Percentiles rank a stretch among this genome's conserved stretches.
These are phyloP conservation scores for Magallana ariakensis DNA, from an alignment of 1,140 invertebrate genomes.

Conservation along the genomic window DNA sequence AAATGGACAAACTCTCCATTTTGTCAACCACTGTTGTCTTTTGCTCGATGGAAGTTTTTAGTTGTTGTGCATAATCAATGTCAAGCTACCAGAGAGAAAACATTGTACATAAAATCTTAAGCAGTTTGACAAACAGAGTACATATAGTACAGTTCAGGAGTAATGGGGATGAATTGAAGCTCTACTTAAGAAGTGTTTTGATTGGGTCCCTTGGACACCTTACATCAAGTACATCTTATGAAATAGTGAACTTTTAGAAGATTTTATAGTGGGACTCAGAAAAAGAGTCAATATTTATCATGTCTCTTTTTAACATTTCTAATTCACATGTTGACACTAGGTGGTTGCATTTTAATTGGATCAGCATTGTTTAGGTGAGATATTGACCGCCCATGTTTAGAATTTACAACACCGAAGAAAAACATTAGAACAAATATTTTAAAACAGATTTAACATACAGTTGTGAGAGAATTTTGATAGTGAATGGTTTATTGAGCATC, in stretches of 20 bases:
- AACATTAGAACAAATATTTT: no score
- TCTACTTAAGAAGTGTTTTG: not conserved
- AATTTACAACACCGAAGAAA: no score
- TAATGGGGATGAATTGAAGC: not conserved
- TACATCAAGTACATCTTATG: not conserved
- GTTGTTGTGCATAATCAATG: conserved; percentile 23
- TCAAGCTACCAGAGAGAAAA: not conserved
- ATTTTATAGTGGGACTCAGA: no score
- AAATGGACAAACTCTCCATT: not conserved
- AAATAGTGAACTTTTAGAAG: not conserved
- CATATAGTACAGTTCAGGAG: no score
- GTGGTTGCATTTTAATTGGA: conserved; percentile 19
- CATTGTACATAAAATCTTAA: conserved; percentile 7
- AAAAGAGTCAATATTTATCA: conserved; percentile 17
- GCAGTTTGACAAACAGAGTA: conserved; percentile 22
- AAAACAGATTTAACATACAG: no score
- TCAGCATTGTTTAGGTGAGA: not conserved
- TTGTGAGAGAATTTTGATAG: no score
- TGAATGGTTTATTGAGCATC: no score
- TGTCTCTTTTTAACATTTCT: not conserved
- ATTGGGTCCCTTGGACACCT: not conserved
- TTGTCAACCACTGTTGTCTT: not conserved
- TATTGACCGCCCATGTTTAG: not conserved
- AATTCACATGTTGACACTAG: not conserved
- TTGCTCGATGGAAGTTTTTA: not conserved